Evolutionary conservation across 2,888 invertebrate species (phyloP), one percentile per base, ranked within the genome.

Genomic region (Zootermopsis nevadensis): DNA sequence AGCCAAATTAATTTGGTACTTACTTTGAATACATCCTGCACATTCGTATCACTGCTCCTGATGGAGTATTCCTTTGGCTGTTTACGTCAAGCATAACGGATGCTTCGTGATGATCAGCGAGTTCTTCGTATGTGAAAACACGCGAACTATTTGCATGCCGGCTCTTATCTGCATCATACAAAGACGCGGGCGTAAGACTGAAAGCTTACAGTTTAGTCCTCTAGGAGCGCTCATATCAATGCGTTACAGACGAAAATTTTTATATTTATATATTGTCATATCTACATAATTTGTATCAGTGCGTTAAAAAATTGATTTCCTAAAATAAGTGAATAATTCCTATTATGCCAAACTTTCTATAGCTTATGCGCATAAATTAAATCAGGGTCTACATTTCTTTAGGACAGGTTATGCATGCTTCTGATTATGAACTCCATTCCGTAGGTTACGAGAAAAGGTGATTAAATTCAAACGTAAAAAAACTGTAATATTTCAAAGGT

Each of bases 1-100:
- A 48, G 48, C 3, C 48, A 3, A 48, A 48, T 19, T 19, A 1
- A 48, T 48, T 19, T 1, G 15, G 60, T 60, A 60, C 60, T 60
- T 60, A 60, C 60, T 60, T 60, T 60, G 60, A 60, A 27, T n/a
- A 27, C 60, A 60, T 60, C 60, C n/a, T 60, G n/a, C 3, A 60
- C 12, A 4, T 4, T 27, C 10, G n/a, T 60, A 60, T n/a, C 60
- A 60, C 10, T n/a, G 8, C n/a, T 60, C n/a, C 8, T 27, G n/a
- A 10, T 27, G 60, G 27, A n/a, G 27, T 1, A 27, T 60, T n/a
- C 60, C 27, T 60, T 60, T 27, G 27, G 60, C n/a, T 27, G 60
- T 27, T 60, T 60, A 60, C 60, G 60, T 60, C 60, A 60, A n/a
- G 4, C 60, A n/a, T n/a, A 60, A n/a, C 0, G 60, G 3, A 60